A percentile compares a stretch with the other conserved stretches of the same genome.
Evolutionary conservation across 2,113 vertebrate genomes (phyloP).

Genomic region (Tetrax tetrax): DNA sequence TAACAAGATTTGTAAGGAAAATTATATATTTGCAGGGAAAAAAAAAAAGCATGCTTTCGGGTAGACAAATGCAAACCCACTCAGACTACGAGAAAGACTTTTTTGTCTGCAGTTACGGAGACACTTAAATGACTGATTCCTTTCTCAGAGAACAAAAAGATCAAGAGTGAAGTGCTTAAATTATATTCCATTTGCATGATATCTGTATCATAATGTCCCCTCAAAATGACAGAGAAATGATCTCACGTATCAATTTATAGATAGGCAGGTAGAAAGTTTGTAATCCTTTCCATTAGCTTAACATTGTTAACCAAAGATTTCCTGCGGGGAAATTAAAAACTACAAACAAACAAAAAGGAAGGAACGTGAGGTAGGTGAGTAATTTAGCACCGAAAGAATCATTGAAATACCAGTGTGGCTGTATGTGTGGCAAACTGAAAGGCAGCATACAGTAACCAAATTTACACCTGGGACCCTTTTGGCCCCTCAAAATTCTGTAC

Average conservation of each 20-base stretch:
- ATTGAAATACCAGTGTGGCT: background rate
- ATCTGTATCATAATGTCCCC: background rate
- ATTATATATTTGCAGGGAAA: constrained; percentile 2
- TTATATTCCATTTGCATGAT: background rate
- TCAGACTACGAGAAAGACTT: constrained; percentile 1
- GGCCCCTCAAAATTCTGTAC: background rate
- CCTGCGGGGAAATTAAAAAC: background rate
- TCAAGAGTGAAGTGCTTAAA: background rate
- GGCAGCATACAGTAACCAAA: background rate
- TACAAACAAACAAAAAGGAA: background rate
- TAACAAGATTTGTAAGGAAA: constrained; percentile 45
- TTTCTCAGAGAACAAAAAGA: background rate
- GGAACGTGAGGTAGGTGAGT: background rate
- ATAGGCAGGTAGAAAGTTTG: background rate
- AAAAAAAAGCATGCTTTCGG: background rate
- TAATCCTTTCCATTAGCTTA: background rate
- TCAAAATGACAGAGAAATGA: background rate
- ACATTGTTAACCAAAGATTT: background rate
- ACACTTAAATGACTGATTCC: constrained; percentile 38
- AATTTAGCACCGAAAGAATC: background rate
- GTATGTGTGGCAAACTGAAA: background rate
- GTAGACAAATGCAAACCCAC: background rate
- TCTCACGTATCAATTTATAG: background rate
- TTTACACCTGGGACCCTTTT: background rate
- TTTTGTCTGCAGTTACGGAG: constrained; percentile 18